Conservation (phyloP, 2,888 invertebrate genomes). For the Chydorus sphaericus region DNA sequence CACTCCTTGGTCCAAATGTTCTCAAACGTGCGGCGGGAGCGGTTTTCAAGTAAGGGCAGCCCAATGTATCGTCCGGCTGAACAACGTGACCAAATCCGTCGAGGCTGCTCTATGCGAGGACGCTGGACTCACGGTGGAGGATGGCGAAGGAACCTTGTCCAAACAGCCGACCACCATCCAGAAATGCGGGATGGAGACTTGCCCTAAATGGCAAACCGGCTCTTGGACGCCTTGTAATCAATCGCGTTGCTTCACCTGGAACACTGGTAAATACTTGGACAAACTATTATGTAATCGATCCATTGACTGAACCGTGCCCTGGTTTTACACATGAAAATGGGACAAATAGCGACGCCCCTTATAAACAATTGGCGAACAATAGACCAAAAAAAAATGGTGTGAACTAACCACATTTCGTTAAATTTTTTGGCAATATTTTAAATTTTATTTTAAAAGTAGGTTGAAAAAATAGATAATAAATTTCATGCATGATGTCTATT, state of each 20-base stretch:
- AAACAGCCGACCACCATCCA: conserved; percentile 41
- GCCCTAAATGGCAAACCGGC: conserved; percentile 54
- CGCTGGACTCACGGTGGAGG: conserved; percentile 41
- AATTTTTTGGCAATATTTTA: conserved; percentile 21
- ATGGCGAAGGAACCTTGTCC: neutral
- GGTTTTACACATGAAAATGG: too few relatives aligned
- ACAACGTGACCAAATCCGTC: conserved; percentile 42
- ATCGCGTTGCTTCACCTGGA: conserved; percentile 57
- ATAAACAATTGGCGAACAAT: too few relatives aligned
- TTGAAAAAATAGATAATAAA: too few relatives aligned
- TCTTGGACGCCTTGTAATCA: conserved; percentile 57
- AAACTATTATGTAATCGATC: neutral
- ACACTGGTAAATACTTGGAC: conserved; percentile 38
- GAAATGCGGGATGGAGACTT: conserved; percentile 49
- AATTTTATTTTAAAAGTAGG: too few relatives aligned
- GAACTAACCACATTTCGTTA: neutral
- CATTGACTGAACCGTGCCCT: too few relatives aligned
- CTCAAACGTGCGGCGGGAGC: conserved; percentile 61
- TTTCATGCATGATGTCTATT: too few relatives aligned
- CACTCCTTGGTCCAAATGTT: conserved; percentile 75
- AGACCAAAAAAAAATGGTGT: too few relatives aligned
- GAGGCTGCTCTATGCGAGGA: conserved; percentile 52
- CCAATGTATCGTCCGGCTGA: conserved; percentile 49
- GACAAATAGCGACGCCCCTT: too few relatives aligned
- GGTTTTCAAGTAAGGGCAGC: conserved; percentile 52